Conservation (phyloP, 2,113 vertebrate genomes). For the Grammatotria lemairii region DNA sequence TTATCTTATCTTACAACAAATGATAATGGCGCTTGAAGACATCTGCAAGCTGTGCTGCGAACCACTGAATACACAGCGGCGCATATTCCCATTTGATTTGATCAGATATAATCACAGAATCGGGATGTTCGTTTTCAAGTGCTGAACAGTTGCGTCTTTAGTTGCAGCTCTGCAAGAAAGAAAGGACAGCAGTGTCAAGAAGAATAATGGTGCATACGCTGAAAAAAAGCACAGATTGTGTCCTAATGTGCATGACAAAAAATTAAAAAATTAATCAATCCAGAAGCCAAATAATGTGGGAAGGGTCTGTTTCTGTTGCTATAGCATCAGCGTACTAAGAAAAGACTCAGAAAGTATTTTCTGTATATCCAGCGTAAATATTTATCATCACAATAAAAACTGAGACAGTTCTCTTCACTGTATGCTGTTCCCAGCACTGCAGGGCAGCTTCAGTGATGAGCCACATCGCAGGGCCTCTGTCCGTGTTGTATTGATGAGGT, state of each 20-base stretch:
- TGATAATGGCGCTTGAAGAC: not conserved
- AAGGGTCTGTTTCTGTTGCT: not conserved
- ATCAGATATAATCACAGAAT: not conserved
- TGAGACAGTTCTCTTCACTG: not conserved
- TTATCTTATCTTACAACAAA: not conserved
- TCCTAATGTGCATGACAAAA: not conserved
- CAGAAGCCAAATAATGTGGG: not conserved
- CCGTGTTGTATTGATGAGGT: conserved; percentile 44
- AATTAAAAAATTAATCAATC: not conserved
- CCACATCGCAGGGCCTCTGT: not conserved
- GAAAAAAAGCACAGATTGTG: not conserved
- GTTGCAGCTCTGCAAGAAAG: not conserved
- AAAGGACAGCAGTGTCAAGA: not conserved
- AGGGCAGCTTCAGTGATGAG: not conserved
- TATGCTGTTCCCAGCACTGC: not conserved
- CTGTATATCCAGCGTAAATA: conserved; percentile 4
- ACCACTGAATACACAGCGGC: not conserved
- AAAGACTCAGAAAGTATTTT: not conserved
- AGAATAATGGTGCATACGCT: not conserved
- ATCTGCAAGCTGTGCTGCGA: not conserved
- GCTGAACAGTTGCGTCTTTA: not conserved
- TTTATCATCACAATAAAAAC: conserved; percentile 23
- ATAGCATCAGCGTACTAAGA: not conserved
- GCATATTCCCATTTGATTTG: not conserved
- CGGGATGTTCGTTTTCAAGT: not conserved